Base-by-base conservation (phyloP, 2,113 vertebrate species). In the Progne subis region DNA sequence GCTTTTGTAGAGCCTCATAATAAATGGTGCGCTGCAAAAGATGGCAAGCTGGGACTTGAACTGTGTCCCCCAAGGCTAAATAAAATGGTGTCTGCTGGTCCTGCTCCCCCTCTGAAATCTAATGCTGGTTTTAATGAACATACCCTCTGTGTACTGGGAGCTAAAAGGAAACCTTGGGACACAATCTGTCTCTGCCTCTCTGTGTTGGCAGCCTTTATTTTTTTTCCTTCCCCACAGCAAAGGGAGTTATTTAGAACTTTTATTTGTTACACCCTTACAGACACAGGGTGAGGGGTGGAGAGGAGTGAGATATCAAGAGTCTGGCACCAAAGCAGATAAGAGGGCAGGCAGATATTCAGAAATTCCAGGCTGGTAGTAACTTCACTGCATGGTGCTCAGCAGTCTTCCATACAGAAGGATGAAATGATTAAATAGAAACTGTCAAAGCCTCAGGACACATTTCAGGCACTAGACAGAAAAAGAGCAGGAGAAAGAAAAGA, bases 401-500 rank as follows among this genome's bases (percentile, higher is more conserved):
- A 84, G 91, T 32, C 61, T 75, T 76, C 77, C 77, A 63, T 91
- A 83, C 43, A 94, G 86, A 88, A 39, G 92, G 76, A 91, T 57
- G 78, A 93, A 96, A 94, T 94, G 89, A 97, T 95, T 92, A 96
- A 95, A 96, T 68, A 86, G 83, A 77, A 97, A 37, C 79, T 94
- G 78, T 88, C 88, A 91, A 83, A 85, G 75, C 91, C 90, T 91
- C 68, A 85, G 94, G 96, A 95, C 86, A 75, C 77, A 78, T 87
- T 87, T 95, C 82, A 96, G 92, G 43, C 74, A 76, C 52, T 79
- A 70, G 88, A 85, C 63, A 70, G 95, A 89, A 92, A 90, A 89
- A 64, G 81, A 88, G 61, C 31, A 61, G 34, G 52, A 84, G 82
- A 90, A 95, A 86, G 56, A 81, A 91, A 84, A 84, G 74, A 57